Percentiles rank a stretch among this genome's conserved stretches.
Evolutionary conservation across 2,797 vertebrate species (phyloP).

Genomic region (Okamejei kenojei): DNA sequence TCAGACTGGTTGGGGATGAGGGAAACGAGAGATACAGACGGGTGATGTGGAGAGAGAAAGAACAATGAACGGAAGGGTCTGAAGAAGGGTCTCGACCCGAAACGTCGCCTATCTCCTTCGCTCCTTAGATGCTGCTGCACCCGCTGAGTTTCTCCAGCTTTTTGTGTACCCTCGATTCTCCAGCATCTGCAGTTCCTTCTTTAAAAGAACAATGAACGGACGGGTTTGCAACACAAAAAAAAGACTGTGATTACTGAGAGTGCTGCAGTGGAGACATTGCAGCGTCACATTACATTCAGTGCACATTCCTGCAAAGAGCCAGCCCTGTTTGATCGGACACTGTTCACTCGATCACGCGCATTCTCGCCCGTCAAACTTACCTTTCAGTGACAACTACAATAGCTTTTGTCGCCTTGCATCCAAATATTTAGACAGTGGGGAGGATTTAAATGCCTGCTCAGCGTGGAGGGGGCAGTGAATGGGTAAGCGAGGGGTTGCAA

Average conservation of each 20-base stretch:
- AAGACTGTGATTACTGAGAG: conserved; percentile 5
- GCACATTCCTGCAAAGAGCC: conserved; percentile 17
- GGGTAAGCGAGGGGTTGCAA: neutral
- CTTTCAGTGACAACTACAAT: neutral
- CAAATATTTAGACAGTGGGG: conserved; percentile 26
- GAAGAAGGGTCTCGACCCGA: too few species aligned
- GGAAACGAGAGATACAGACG: too few species aligned
- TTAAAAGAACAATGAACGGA: too few species aligned
- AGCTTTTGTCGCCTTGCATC: conserved; percentile 20
- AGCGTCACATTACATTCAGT: conserved; percentile 26
- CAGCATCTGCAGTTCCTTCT: too few species aligned
- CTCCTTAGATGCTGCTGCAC: too few species aligned
- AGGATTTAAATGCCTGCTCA: conserved; percentile 4
- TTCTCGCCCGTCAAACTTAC: conserved; percentile 13
- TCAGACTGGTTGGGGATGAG: too few species aligned
- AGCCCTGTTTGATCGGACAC: neutral
- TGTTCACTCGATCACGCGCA: neutral
- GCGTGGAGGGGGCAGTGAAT: neutral
- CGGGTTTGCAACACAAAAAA: too few species aligned
- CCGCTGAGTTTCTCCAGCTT: too few species aligned
- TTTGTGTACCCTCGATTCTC: too few species aligned
- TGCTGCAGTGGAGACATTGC: neutral
- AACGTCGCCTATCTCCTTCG: too few species aligned
- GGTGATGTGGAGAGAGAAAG: too few species aligned
- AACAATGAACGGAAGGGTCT: too few species aligned